Base-by-base conservation (phyloP, 2,888 invertebrate genomes). In the Polydrusus cervinus region DNA sequence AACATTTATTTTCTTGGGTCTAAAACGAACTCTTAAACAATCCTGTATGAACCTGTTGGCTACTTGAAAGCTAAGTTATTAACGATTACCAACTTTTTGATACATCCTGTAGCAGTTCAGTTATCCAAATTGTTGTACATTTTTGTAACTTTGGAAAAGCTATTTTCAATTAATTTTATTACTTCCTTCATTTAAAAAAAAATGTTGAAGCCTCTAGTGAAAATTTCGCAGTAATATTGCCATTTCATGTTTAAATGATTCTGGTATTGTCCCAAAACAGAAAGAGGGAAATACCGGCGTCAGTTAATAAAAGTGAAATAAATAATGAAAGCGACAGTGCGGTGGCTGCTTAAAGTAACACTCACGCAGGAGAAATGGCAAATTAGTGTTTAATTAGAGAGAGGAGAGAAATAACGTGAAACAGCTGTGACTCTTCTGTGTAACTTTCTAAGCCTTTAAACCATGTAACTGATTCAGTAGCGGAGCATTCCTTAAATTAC, bases 321-420 rank as follows among this genome's bases (percentile, higher is more conserved):
- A 65, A 65, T 65, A 65, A 65, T 65, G 65, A 30, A 65, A 65
- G 65, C 34, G 65, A 51, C 65, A 65, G 65, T 30, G 30, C 34
- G 65, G 49, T 65, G 65, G 65, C 38, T 49, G 49, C 65, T 65
- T 49, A 65, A 65, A 47, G 65, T 65, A 65, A 65, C 65, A 65
- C 49, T 65, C 51, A 34, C 51, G 65, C 65, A 30, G 49, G 65
- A 34, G 14, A 49, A 65, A 49, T 65, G 65, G 65, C 65, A 65
- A 65, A 65, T 65, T 65, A 65, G 49, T 65, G 65, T 65, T 65
- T 65, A 65, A 65, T 65, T 65, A 65, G 47, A 65, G 34, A 65
- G 51, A 65, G 49, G 51, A 65, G 65, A 49, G 65, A 49, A 34
- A 51, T 49, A 65, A 34, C 65, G 49, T 14, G 38, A 34, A 65